phyloP scores from a whole-genome alignment of 2,113 vertebrate species.

The Lampris incognitus region DNA sequence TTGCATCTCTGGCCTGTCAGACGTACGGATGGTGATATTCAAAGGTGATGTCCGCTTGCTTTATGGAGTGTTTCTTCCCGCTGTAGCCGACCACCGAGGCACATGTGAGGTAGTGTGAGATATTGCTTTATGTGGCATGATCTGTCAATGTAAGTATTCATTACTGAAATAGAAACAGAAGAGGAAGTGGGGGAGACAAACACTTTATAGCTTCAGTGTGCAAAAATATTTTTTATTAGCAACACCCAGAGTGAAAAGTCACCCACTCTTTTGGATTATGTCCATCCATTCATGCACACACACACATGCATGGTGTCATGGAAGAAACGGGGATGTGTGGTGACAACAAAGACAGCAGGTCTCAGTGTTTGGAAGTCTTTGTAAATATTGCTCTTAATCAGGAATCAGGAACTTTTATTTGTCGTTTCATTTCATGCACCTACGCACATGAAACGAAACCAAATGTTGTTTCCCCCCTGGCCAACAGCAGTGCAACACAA shows the following conservation, averaged over 20 bases:
- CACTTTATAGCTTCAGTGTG: slow-evolving; percentile 25
- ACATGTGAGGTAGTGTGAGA: slow-evolving; percentile 37
- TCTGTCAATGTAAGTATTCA: slow-evolving; percentile 59
- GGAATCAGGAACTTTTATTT: too few relatives aligned
- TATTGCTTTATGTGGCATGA: slow-evolving; percentile 62
- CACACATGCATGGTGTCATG: not conserved
- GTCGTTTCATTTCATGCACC: too few relatives aligned
- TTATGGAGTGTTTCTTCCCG: slow-evolving; percentile 41
- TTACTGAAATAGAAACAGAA: slow-evolving; percentile 33
- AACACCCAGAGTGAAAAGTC: slow-evolving; percentile 29
- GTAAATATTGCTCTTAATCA: too few relatives aligned
- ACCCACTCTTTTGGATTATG: slow-evolving; percentile 33
- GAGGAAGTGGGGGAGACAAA: not conserved
- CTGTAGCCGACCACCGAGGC: slow-evolving; percentile 27
- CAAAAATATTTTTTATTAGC: slow-evolving; percentile 25
- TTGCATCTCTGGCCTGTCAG: slow-evolving; percentile 69
- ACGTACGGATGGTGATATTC: slow-evolving; percentile 64
- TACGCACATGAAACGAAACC: too few relatives aligned
- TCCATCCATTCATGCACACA: slow-evolving; percentile 2
- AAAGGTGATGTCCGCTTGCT: slow-evolving; percentile 47
- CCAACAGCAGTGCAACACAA: too few relatives aligned
- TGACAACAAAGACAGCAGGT: slow-evolving; percentile 57
- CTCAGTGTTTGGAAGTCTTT: slow-evolving; percentile 32
- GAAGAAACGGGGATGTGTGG: slow-evolving; percentile 27
- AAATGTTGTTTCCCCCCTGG: too few relatives aligned